These are phyloP conservation scores for Arremon brunneinucha DNA, from an alignment of 2,797 vertebrate genomes.

Conservation along the genomic window DNA sequence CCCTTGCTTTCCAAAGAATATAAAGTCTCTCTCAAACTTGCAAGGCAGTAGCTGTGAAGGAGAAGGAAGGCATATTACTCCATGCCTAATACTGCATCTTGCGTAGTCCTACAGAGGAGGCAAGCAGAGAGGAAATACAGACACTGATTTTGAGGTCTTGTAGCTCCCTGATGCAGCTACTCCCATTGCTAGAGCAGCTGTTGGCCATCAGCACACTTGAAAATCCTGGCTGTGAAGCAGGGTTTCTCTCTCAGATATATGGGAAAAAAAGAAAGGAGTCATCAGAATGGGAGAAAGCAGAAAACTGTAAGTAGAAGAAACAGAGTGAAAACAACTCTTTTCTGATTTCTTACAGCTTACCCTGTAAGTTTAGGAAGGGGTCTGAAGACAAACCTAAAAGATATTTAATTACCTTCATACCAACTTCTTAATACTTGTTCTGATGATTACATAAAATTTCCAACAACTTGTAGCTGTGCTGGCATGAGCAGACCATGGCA, in stretches of 20 bases:
- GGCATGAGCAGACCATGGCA: background rate
- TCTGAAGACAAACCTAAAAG: background rate
- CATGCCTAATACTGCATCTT: background rate
- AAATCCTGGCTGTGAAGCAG: background rate
- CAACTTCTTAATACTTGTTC: background rate
- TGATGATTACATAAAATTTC: background rate
- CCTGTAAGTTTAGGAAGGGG: rapidly evolving
- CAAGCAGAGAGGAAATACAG: background rate
- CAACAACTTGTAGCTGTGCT: background rate
- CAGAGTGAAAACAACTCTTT: background rate
- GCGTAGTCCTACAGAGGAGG: background rate
- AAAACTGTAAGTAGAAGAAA: background rate
- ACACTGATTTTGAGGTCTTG: background rate
- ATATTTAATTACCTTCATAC: background rate
- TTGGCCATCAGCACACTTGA: background rate
- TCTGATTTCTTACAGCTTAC: background rate
- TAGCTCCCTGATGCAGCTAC: background rate
- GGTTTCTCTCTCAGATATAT: background rate
- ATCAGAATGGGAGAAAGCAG: background rate
- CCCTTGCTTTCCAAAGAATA: background rate
- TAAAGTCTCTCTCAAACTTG: background rate
- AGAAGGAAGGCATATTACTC: background rate
- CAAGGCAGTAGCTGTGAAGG: background rate
- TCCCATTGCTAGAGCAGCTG: background rate
- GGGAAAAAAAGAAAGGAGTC: background rate